Base-by-base conservation (phyloP, 1,140 invertebrate genomes). In the Caenorhabditis tropicalis region DNA sequence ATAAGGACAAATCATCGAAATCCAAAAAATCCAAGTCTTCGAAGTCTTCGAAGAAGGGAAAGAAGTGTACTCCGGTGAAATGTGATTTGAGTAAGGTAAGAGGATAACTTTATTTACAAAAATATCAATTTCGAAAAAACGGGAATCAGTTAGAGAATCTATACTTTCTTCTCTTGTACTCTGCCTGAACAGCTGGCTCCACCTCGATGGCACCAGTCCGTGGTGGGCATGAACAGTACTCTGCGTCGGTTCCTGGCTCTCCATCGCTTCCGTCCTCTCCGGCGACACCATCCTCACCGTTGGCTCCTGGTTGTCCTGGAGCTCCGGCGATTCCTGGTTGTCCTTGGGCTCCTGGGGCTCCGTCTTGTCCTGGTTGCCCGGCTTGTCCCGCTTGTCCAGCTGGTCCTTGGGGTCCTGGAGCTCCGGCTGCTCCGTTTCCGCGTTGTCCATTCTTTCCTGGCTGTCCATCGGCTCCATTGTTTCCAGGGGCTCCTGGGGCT, bases 381-480 rank as follows among this genome's bases (percentile, higher is more conserved):
- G 29, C 81, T 39, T 33, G 29, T 56, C 81, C 81, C 31, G 79
- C 24, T 19, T 9, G 10, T 33, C 79, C 79, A 5, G 79, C 79
- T 31, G 79, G 79, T 51, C 79, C 82, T 65, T 65, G 83, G 33
- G 79, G 49, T 60, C 83, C 83, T 46, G 83, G 79, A 33, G 48
- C 74, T 46, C 83, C 83, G n/a, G 49, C 21, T 15, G 49, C 81
- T 33, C 81, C 49, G 31, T 58, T 60, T 33, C 81, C 81, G 24
- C 53, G 36, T 12, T 60, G 48, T 56, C 81, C 81, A 12, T 53
- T 53, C 24, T 43, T 21, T 53, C 81, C 79, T 31, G 79, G 79
- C 19, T 60, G 70, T 21, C 83, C 83, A 15, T 16, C 10, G 2
- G 51, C 29, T 51, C 83, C 83, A 21, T 29, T 24, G 27, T 56